Conservation (phyloP, 2,888 invertebrate species). For the Caenorhabditis imperialis region DNA sequence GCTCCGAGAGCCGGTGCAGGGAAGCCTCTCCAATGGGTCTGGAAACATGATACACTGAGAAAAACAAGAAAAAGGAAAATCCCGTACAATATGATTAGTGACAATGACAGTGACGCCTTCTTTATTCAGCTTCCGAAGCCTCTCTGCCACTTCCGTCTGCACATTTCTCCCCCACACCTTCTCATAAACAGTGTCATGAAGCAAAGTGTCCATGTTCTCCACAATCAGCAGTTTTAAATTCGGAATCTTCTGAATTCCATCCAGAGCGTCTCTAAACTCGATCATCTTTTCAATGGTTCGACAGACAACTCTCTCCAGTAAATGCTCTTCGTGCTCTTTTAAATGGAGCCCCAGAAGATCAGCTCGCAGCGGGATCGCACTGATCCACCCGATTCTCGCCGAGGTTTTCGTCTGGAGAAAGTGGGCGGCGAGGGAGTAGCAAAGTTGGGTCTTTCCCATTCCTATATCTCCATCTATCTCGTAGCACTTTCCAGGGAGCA, state of each 20-base stretch:
- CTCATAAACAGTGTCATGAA: slow-evolving; percentile 45
- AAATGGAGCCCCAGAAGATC: slow-evolving; percentile 24
- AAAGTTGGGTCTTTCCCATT: slow-evolving; percentile 62
- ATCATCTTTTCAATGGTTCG: slow-evolving; percentile 9
- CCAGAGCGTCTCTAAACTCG: slow-evolving; percentile 13
- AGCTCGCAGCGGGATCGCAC: slow-evolving; percentile 31
- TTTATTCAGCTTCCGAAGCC: slow-evolving; percentile 15
- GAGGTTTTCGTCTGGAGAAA: slow-evolving; percentile 28
- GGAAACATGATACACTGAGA: slow-evolving; percentile 3
- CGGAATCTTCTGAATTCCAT: neutral
- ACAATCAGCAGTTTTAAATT: slow-evolving; percentile 30
- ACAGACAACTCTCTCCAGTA: slow-evolving; percentile 31
- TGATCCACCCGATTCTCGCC: slow-evolving; percentile 38
- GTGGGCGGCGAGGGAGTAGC: slow-evolving; percentile 56
- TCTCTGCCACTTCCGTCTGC: slow-evolving; percentile 17
- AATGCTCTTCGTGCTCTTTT: neutral
- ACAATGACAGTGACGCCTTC: slow-evolving; percentile 41
- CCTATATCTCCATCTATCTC: slow-evolving; percentile 57
- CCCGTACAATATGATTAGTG: slow-evolving; percentile 56
- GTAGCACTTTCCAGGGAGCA: slow-evolving; percentile 43
- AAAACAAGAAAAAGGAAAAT: neutral
- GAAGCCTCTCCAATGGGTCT: slow-evolving; percentile 41
- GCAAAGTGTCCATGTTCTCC: slow-evolving; percentile 41
- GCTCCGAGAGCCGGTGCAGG: slow-evolving; percentile 45
- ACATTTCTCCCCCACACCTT: slow-evolving; percentile 16